Conservation (phyloP, 2,888 invertebrate species). For the Phortica okadai region DNA sequence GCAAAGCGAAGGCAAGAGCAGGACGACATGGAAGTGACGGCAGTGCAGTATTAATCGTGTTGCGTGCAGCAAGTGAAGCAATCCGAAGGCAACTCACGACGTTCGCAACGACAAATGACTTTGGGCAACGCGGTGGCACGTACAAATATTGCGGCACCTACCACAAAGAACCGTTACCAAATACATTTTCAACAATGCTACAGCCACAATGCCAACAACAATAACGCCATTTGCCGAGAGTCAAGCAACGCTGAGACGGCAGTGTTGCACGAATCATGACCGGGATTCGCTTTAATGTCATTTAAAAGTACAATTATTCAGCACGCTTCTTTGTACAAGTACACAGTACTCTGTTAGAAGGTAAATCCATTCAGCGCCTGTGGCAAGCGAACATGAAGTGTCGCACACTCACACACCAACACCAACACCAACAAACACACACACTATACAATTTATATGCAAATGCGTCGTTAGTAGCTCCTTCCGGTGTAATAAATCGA, state of each 20-base stretch:
- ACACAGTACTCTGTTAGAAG: too few species aligned
- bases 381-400: too few species aligned
- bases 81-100: slow-evolving; percentile 13
- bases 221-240: slow-evolving; percentile 33
- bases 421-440: too few species aligned
- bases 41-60: slow-evolving; percentile 17
- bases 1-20: neutral
- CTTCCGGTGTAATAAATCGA: slow-evolving; percentile 64
- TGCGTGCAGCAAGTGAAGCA: slow-evolving; percentile 11
- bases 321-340: slow-evolving; percentile 54
- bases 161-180: neutral
- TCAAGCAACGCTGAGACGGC: slow-evolving; percentile 41
- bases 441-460: slow-evolving; percentile 62
- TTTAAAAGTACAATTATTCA: slow-evolving; percentile 70
- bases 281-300: slow-evolving; percentile 59
- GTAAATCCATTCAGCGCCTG: too few species aligned
- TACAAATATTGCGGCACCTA: slow-evolving; percentile 36
- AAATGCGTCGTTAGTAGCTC: slow-evolving; percentile 54
- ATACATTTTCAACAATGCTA: slow-evolving; percentile 6
- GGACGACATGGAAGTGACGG: neutral
- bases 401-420: neutral
- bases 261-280: slow-evolving; percentile 57
- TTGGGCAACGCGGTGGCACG: slow-evolving; percentile 50
- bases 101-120: slow-evolving; percentile 61
- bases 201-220: slow-evolving; percentile 27